phyloP scores from a whole-genome alignment of 2,113 vertebrate species.

The Rafetus swinhoei region DNA sequence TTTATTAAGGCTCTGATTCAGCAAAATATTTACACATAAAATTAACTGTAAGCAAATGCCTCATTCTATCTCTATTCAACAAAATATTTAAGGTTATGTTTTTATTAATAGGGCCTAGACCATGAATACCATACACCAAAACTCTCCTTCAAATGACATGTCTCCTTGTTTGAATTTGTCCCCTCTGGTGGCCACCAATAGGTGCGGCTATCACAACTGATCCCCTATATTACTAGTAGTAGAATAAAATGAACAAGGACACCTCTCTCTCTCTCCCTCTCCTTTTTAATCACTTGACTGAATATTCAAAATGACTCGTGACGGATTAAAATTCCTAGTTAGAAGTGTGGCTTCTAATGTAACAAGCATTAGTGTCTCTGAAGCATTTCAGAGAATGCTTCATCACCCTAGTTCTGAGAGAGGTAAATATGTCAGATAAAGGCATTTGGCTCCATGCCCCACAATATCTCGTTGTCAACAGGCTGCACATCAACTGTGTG shows the following conservation, averaged over 20 bases:
- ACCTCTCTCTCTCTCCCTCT: rapidly evolving
- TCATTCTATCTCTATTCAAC: background rate
- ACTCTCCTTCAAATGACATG: background rate
- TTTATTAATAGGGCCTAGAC: background rate
- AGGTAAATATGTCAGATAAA: background rate
- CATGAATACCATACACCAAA: background rate
- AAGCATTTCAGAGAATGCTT: background rate
- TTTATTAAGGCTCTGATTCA: background rate
- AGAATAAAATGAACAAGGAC: background rate
- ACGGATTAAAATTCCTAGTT: background rate
- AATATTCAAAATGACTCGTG: background rate
- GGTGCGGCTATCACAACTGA: background rate
- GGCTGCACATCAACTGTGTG: background rate
- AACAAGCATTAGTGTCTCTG: background rate
- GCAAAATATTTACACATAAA: background rate
- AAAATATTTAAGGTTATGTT: background rate
- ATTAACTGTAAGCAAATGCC: background rate
- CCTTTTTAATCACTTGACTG: background rate
- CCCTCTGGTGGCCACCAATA: background rate
- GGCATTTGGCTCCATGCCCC: background rate
- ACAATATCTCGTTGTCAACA: background rate
- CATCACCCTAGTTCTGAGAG: background rate
- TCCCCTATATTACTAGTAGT: background rate
- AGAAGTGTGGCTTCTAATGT: background rate
- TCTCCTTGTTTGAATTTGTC: background rate